Conservation (phyloP, 2,888 invertebrate genomes). For the Ischnura elegans region DNA sequence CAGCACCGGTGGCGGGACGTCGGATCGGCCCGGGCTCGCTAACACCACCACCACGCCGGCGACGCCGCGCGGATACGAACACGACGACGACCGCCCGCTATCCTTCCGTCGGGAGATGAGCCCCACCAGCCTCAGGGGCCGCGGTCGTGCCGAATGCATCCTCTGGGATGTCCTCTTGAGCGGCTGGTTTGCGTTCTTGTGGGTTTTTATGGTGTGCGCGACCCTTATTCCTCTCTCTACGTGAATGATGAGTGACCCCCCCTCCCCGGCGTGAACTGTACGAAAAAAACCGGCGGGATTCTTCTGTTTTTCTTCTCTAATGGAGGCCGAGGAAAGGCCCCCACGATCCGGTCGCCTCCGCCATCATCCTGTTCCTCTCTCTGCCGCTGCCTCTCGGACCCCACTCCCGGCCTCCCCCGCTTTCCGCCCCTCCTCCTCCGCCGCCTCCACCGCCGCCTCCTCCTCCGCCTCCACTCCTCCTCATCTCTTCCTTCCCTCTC, state of each 20-base stretch:
- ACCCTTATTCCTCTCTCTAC: no score
- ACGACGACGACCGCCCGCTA: not conserved
- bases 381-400: not conserved
- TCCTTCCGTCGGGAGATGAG: not conserved
- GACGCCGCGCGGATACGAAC: not conserved
- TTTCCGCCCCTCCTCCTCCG: not conserved
- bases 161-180: not conserved
- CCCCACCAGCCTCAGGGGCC: not conserved
- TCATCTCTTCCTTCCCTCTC: constrained; percentile 13
- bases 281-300: no score
- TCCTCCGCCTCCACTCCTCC: constrained; percentile 4
- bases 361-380: constrained; percentile 4
- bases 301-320: not conserved
- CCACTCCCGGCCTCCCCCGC: not conserved
- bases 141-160: constrained; percentile 23
- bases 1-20: not conserved
- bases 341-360: not conserved
- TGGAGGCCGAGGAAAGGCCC: not conserved
- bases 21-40: not conserved
- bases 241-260: no score
- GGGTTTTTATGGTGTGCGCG: no score
- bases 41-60: not conserved
- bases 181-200: not conserved
- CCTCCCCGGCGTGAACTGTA: no score
- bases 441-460: not conserved